phyloP scores from a whole-genome alignment of 2,797 vertebrate species.

The Muscicapa comitata region DNA sequence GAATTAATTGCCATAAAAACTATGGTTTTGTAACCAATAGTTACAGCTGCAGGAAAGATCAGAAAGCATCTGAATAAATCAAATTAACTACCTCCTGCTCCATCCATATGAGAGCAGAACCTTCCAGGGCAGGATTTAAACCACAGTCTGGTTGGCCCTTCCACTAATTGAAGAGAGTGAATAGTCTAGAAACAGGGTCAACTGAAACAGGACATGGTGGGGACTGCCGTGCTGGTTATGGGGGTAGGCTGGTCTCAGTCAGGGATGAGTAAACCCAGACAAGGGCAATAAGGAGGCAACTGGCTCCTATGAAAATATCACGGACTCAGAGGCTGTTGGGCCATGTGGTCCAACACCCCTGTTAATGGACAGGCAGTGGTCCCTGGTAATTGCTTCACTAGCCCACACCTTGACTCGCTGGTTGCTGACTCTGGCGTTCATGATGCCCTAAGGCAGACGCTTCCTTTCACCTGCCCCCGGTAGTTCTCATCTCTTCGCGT shows the following conservation, averaged over 20 bases:
- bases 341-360: neutral
- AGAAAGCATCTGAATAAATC: conserved; percentile 25
- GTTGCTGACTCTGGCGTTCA: neutral
- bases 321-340: neutral
- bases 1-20: conserved; percentile 48
- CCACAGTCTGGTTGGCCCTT: neutral
- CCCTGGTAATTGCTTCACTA: neutral
- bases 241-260: neutral
- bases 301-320: neutral
- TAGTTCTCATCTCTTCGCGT: fast-evolving
- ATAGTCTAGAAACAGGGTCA: neutral
- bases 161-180: neutral
- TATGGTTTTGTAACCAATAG: conserved; percentile 35
- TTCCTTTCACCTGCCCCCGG: neutral
- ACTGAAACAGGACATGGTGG: neutral
- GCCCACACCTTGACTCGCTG: neutral
- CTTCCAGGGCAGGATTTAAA: neutral
- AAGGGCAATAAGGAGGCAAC: neutral
- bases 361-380: neutral
- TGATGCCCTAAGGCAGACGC: neutral
- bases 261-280: neutral
- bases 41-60: conserved; percentile 44
- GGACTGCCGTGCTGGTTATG: fast-evolving
- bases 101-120: neutral
- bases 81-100: neutral